Base-by-base conservation (phyloP, 2,113 vertebrate species). In the Eira barbara region DNA sequence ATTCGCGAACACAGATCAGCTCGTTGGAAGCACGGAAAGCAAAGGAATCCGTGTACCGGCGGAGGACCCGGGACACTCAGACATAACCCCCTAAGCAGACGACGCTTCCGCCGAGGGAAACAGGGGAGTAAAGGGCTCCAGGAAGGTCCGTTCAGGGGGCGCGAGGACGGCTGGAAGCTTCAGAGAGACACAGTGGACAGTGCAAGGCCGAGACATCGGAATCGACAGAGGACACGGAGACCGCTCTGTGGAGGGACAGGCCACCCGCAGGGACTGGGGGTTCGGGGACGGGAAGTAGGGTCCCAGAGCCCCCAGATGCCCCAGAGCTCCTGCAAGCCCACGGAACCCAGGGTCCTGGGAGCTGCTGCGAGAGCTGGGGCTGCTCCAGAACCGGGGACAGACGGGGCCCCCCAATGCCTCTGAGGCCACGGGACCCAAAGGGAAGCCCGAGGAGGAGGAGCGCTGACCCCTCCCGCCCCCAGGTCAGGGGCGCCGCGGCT, bases 181-280 rank as follows among this genome's bases (percentile, higher is more conserved):
- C 0, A 0, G 17, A 7, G 17, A 7, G 45, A 27, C 13, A 15
- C 17, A 2, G 1, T 1, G 39, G 17, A 57, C 21, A 1, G 6
- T 0, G 3, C 4, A 0, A 4, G 3, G 21, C 55, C 3, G 7
- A 9, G 4, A 20, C 3, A 0, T 10, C 5, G 31, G 31, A 18
- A 7, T 34, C 4, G 6, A 1, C 1, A 31, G 1, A 1, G 36
- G 36, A 42, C 4, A 52, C 5, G 14, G 76, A 29, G 76, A 29
- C 36, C 7, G 42, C 8, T 74, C 4, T 27, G 73, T 74, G 25
- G 12, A 29, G 36, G 42, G 6, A 8, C 23, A 27, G 27, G 13
- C 15, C 39, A 45, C 39, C 23, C 39, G 7, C 39, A 15, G 25
- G 6, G 21, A 13, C 71, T 5, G 36, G 39, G 71, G 39, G 27